Evolutionary conservation across 1,140 invertebrate species (phyloP), one percentile per base, ranked within the genome.

Genomic region (Oryctes rhinoceros): DNA sequence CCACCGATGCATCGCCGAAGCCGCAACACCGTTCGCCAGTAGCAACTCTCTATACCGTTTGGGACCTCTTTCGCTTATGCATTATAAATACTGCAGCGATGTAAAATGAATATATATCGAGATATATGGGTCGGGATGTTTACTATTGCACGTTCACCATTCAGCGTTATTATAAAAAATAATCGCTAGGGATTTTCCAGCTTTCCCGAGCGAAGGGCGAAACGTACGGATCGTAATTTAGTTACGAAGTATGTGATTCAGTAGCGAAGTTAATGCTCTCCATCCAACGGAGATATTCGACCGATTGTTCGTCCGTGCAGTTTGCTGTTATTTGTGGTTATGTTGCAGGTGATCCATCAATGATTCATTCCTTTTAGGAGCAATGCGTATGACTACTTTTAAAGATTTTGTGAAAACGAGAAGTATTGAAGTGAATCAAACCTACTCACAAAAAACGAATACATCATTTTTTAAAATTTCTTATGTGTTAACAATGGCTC

Each of bases 81-180:
- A 59, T 59, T 59, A 59, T 59, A 59, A 59, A 59, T 59, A 59
- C 53, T 59, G 53, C 53, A 59, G 15, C 53, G 53, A 59, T 59
- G 53, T 59, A 59, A 59, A 59, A 18, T 18, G 53, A 59, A 59
- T 59, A 59, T 59, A 59, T 59, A 59, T 59, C 53, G 53, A 59
- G 53, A 59, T 59, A 59, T 59, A 59, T 59, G 53, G 53, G 53
- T 6, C 53, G 53, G 53, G 18, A 59, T 59, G 53, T 59, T 59
- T 59, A 59, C 53, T 59, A 18, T 18, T 59, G 53, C 53, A 59
- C 53, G 18, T 59, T 59, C 18, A 7, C 15, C 53, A 18, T 18
- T 59, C 53, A 18, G 6, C 53, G 53, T 59, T 59, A 59, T 18
- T 59, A 18, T 18, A 18, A 18, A 59, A 59, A 59, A 59, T 59